A percentile compares a stretch with the other conserved stretches of the same genome.
These are phyloP conservation scores for Strongylocentrotus purpuratus DNA, from an alignment of 35 echinoderm and acorn worm species.

Conservation along the genomic window DNA sequence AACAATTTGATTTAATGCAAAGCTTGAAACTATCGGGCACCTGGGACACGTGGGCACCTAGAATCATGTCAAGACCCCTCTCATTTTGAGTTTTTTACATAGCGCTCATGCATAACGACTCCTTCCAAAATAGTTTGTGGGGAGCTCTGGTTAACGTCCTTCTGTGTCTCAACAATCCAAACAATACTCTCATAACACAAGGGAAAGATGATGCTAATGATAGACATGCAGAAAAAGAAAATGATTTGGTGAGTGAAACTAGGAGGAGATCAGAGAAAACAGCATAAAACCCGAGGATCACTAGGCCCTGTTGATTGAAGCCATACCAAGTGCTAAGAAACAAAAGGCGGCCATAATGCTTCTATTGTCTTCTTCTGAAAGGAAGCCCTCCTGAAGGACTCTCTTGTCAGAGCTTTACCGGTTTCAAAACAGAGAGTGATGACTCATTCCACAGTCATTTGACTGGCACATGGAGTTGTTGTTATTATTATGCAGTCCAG, in stretches of 20 bases:
- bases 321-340: neutral
- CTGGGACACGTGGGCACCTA: no score
- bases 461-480: neutral
- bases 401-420: neutral
- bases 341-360: neutral
- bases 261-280: neutral
- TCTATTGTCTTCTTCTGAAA: neutral
- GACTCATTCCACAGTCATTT: neutral
- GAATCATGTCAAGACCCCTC: no score
- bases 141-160: no score
- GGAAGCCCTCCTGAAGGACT: neutral
- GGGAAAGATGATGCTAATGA: no score
- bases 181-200: no score
- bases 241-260: neutral
- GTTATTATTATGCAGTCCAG: neutral
- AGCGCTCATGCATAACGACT: no score
- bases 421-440: conserved; percentile 4
- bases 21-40: no score
- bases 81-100: no score
- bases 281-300: neutral
- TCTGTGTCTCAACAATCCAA: no score
- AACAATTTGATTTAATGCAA: no score
- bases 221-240: no score
- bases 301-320: neutral
- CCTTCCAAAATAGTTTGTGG: no score